Base-by-base conservation (phyloP, 2,113 vertebrate species). In the Emydura subglobosa region DNA sequence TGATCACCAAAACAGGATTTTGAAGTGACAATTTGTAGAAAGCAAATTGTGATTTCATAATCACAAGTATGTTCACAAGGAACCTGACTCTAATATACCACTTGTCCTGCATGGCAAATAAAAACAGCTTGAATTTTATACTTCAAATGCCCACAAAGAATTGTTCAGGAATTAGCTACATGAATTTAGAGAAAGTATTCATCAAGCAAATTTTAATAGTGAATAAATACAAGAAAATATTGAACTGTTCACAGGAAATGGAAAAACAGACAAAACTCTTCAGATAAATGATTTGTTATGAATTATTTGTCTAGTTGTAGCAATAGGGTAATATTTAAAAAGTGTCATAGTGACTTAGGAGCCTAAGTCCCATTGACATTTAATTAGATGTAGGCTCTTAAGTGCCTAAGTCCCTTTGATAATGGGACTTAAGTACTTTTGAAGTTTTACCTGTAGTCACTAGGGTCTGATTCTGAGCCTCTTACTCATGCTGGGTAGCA, bases 221-320 rank as follows among this genome's bases (percentile, higher is more conserved):
- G 22, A 86, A 47, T 59, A 79, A 92, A 90, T 84, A 87, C 44
- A 65, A 84, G 83, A 84, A 89, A 82, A n/a, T 44, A 47, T 22
- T 44, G 34, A 80, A 49, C 34, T 86, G 49, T 86, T 91, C 90
- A 19, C 12, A 50, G 78, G 29, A 16, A 78, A 78, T 47, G 25
- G 42, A 78, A 29, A 27, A 7, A 88, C 83, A 90, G 47, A 31
- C 42, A 76, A 79, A 87, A n/a, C 53, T 39, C 65, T 93, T 93
- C 61, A 82, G 80, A 29, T 57, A 55, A 2, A 42, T 81, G 88
- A 79, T 85, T 88, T 96, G 79, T 65, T 65, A 34, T 65, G 61
- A 65, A 65, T 65, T 34, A 65, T 68, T 68, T 68, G 65, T 2
- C 19, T n/a, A 39, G 57, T 9, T 19, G 12, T 42, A 47, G 57